Evolutionary conservation across 2,113 vertebrate genomes (phyloP).

Genomic region (Benitochromis conjunctus): DNA sequence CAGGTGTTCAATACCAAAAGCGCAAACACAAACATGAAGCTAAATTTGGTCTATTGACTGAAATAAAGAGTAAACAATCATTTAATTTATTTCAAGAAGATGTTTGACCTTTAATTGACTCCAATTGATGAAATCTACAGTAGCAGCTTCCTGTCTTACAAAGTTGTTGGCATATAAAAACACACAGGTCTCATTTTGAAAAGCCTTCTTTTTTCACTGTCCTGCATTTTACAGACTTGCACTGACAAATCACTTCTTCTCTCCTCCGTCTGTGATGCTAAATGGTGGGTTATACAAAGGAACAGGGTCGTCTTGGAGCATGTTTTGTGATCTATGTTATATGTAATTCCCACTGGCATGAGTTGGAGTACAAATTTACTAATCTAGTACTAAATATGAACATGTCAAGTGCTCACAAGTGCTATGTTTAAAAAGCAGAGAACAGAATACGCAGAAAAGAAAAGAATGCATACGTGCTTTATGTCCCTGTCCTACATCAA

Average conservation of each 20-base stretch:
- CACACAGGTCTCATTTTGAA: not conserved
- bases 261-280: not conserved
- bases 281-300: not conserved
- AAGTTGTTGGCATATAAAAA: not conserved
- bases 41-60: not conserved
- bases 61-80: not conserved
- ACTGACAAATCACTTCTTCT: not conserved
- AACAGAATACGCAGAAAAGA: not conserved
- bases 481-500: not conserved
- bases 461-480: not conserved
- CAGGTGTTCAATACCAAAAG: not conserved
- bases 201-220: not conserved
- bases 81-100: not conserved
- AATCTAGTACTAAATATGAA: not conserved
- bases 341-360: not conserved
- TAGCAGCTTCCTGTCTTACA: not conserved
- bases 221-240: not conserved
- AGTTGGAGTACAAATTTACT: not conserved
- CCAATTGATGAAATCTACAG: not conserved
- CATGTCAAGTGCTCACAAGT: slow-evolving; percentile 1
- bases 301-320: not conserved
- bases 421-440: not conserved
- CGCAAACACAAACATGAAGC: not conserved
- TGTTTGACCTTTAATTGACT: not conserved
- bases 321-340: not conserved